These are phyloP conservation scores for Erythrolamprus reginae DNA, from an alignment of 2,113 vertebrate species.

Conservation along the genomic window DNA sequence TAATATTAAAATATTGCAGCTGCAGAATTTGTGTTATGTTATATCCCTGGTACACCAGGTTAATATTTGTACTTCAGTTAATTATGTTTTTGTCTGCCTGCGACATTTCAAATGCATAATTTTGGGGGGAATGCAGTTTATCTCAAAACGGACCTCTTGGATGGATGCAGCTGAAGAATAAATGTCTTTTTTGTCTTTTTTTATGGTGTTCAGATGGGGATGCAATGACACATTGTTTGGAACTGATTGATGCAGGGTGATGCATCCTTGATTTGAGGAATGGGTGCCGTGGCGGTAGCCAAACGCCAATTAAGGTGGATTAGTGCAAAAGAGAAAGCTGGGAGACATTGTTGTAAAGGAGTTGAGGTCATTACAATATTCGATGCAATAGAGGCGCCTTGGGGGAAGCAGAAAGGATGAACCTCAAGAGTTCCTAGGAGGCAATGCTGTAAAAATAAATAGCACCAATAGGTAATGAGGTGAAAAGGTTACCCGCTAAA, in stretches of 20 bases:
- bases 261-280: background rate
- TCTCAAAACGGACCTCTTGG: background rate
- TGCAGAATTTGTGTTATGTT: background rate
- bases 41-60: background rate
- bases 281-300: background rate
- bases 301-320: slow-evolving; percentile 17
- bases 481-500: slow-evolving; percentile 50
- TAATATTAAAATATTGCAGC: too few relatives aligned
- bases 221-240: slow-evolving; percentile 32
- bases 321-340: background rate
- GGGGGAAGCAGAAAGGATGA: background rate
- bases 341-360: background rate
- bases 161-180: background rate
- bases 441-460: slow-evolving; percentile 52
- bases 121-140: background rate
- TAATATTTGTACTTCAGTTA: background rate
- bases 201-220: slow-evolving; percentile 24
- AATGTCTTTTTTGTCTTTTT: background rate
- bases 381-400: background rate
- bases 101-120: background rate
- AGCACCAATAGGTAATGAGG: slow-evolving; percentile 48
- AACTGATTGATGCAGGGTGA: slow-evolving; percentile 25
- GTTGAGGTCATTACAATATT: slow-evolving; percentile 8
- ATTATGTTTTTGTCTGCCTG: background rate
- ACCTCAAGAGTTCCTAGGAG: slow-evolving; percentile 10